phyloP scores from a whole-genome alignment of 2,113 vertebrate species.

The Mesembrinibis cayennensis region DNA sequence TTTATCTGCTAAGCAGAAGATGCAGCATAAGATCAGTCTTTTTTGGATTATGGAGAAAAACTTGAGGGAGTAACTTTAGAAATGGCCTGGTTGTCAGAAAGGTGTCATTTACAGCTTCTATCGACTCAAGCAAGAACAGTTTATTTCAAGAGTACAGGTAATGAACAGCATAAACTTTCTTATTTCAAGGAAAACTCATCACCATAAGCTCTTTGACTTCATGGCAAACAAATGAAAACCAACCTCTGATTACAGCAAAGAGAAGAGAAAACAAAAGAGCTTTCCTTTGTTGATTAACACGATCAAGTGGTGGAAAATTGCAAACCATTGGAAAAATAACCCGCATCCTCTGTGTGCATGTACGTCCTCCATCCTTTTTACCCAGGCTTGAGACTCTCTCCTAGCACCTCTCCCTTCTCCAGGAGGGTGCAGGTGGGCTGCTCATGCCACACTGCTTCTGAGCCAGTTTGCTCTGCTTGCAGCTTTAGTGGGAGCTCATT shows the following conservation, averaged over 20 bases:
- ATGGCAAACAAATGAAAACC: not conserved
- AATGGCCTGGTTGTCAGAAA: not conserved
- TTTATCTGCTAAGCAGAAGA: not conserved
- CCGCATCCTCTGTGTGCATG: accelerated
- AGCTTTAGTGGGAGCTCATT: not conserved
- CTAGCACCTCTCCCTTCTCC: not conserved
- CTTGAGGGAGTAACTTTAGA: not conserved
- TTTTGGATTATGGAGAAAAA: not conserved
- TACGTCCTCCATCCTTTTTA: not conserved
- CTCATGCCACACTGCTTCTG: not conserved
- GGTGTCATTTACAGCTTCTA: not conserved
- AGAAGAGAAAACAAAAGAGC: not conserved
- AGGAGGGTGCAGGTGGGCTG: not conserved
- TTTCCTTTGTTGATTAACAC: not conserved
- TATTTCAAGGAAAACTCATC: not conserved
- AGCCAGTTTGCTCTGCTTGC: not conserved
- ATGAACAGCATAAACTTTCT: not conserved
- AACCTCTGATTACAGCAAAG: not conserved
- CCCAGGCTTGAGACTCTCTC: not conserved
- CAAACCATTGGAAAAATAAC: not conserved
- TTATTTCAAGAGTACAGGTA: not conserved
- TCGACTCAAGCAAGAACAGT: not conserved
- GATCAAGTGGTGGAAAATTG: not conserved
- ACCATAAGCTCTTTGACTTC: not conserved
- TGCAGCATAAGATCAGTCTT: not conserved